These are phyloP conservation scores for Brachystomella parvula DNA, from an alignment of 1,140 invertebrate genomes.

Conservation along the genomic window DNA sequence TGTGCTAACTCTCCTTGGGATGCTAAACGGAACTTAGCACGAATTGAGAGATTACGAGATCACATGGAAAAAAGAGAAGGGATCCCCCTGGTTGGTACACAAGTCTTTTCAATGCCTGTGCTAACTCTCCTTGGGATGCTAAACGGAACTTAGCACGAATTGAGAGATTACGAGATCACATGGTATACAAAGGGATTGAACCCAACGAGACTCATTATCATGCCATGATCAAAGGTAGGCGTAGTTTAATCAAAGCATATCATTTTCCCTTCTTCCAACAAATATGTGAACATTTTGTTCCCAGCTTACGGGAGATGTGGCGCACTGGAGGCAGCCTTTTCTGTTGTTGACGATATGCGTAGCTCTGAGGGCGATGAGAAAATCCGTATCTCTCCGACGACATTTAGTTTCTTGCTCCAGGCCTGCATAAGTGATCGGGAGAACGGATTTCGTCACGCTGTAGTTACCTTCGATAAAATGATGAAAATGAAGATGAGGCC, in stretches of 20 bases:
- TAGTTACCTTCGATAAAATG: conserved; percentile 80
- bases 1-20: conserved; percentile 69
- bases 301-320: conserved; percentile 71
- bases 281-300: conserved; percentile 33
- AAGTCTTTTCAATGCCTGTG: conserved; percentile 77
- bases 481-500: conserved; percentile 55
- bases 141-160: conserved; percentile 58
- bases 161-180: conserved; percentile 54
- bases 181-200: conserved; percentile 57
- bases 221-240: conserved; percentile 74
- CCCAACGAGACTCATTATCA: conserved; percentile 73
- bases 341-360: conserved; percentile 73
- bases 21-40: conserved; percentile 52
- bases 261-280: not conserved
- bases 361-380: conserved; percentile 45
- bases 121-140: conserved; percentile 60
- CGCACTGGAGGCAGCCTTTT: conserved; percentile 64
- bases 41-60: conserved; percentile 56
- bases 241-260: not conserved
- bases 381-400: conserved; percentile 56
- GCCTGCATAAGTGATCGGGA: conserved; percentile 68
- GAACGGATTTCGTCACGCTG: conserved; percentile 66
- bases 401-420: conserved; percentile 71
- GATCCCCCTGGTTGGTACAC: conserved; percentile 70
- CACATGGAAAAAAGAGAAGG: conserved; percentile 64